A percentile compares a stretch with the other conserved stretches of the same genome.
Conservation (phyloP, 2,888 invertebrate species). For the Automeris io region DNA sequence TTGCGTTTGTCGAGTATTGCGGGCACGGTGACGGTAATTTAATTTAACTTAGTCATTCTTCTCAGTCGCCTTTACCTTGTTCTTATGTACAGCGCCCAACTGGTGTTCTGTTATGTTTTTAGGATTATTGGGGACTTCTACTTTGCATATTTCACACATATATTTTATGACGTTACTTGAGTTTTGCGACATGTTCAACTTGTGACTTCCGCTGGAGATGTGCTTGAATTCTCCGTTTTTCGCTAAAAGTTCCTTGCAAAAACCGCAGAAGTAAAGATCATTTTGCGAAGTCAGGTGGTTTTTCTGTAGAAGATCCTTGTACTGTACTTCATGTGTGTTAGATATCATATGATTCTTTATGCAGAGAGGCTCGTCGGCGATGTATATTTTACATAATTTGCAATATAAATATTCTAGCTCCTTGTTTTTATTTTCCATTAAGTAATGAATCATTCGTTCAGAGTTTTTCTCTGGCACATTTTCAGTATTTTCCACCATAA, state of each 20-base stretch:
- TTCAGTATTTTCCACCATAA: not conserved
- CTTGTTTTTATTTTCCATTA: not conserved
- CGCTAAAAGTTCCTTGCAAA: not conserved
- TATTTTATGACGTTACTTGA: no score
- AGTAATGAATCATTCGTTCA: not conserved
- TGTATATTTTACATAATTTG: not conserved
- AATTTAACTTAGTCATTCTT: no score
- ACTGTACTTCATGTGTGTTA: not conserved
- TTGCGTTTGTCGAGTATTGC: no score
- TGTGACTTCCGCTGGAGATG: not conserved
- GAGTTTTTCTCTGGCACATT: not conserved
- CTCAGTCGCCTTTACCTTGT: no score
- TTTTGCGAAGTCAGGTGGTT: not conserved
- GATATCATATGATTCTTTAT: not conserved
- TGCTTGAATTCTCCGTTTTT: not conserved
- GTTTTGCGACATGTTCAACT: not conserved
- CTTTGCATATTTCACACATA: not conserved
- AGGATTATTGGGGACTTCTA: not conserved
- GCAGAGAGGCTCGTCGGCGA: not conserved
- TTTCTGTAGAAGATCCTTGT: not conserved
- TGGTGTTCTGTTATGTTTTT: not conserved
- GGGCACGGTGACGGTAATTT: no score
- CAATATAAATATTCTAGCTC: not conserved
- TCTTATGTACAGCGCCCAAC: not conserved
- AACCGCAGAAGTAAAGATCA: not conserved